Evolutionary conservation across 2,888 invertebrate genomes (phyloP).

Genomic region (Cremastobaeus sp.): DNA sequence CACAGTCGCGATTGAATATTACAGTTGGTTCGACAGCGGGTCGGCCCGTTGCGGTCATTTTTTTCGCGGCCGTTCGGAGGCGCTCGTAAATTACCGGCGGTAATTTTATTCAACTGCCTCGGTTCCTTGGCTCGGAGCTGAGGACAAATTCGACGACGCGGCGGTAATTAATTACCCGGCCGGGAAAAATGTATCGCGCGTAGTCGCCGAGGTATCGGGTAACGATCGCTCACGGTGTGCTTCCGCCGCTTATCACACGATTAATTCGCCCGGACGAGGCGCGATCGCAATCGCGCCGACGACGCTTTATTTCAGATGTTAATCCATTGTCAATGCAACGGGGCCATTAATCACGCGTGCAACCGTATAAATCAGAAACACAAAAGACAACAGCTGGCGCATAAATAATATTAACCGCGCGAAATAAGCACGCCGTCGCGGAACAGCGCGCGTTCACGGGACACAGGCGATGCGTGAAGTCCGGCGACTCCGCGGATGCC

Average conservation of each 20-base stretch:
- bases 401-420: constrained; percentile 51
- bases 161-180: too few relatives aligned
- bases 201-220: constrained; percentile 23
- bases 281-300: constrained; percentile 36
- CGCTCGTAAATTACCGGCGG: too few relatives aligned
- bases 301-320: constrained; percentile 47
- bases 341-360: constrained; percentile 32
- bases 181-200: too few relatives aligned
- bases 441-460: constrained; percentile 46
- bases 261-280: constrained; percentile 26
- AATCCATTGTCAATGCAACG: constrained; percentile 44
- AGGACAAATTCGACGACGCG: neutral
- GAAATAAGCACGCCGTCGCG: constrained; percentile 31
- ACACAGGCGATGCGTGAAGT: constrained; percentile 46
- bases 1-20: too few relatives aligned
- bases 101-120: too few relatives aligned
- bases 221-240: constrained; percentile 36
- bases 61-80: too few relatives aligned
- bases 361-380: constrained; percentile 23
- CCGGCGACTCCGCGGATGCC: constrained; percentile 32
- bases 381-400: constrained; percentile 50
- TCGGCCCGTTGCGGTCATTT: too few relatives aligned
- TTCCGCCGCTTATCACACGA: constrained; percentile 35
- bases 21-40: too few relatives aligned
- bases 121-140: too few relatives aligned